Conservation (phyloP, 92 coral and sea anemone species). For the Pocillopora meandrina region DNA sequence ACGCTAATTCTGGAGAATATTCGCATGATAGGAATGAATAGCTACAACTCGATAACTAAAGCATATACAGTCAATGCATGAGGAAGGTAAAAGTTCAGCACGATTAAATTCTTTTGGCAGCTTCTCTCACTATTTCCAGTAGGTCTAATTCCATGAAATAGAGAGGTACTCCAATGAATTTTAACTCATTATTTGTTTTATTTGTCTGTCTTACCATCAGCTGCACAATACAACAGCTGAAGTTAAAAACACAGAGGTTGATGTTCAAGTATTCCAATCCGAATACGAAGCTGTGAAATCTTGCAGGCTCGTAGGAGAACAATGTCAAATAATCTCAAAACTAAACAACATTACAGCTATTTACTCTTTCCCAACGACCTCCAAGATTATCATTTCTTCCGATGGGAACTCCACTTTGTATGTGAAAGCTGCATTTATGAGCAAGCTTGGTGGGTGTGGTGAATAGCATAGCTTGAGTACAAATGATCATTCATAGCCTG, state of each 20-base stretch:
- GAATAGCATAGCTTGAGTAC: too few species aligned
- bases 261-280: conserved; percentile 1
- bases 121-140: too few species aligned
- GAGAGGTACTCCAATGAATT: not conserved
- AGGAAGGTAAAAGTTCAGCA: too few species aligned
- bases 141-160: too few species aligned
- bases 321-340: conserved; percentile 35
- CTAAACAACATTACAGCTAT: not conserved
- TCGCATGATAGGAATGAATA: too few species aligned
- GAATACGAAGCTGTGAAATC: conserved; percentile 25
- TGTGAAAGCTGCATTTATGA: conserved; percentile 37
- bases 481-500: too few species aligned
- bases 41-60: too few species aligned
- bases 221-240: not conserved
- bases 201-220: not conserved
- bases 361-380: conserved; percentile 4
- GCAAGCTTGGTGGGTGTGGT: conserved; percentile 29
- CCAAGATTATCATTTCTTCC: conserved; percentile 4
- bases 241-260: not conserved
- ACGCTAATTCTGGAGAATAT: too few species aligned
- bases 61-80: too few species aligned
- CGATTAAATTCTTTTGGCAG: too few species aligned
- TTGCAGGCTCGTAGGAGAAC: conserved; percentile 12
- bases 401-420: conserved; percentile 34
- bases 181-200: too few species aligned